Evolutionary conservation across 2,888 invertebrate genomes (phyloP).

Genomic region (Nomada ruficornis): DNA sequence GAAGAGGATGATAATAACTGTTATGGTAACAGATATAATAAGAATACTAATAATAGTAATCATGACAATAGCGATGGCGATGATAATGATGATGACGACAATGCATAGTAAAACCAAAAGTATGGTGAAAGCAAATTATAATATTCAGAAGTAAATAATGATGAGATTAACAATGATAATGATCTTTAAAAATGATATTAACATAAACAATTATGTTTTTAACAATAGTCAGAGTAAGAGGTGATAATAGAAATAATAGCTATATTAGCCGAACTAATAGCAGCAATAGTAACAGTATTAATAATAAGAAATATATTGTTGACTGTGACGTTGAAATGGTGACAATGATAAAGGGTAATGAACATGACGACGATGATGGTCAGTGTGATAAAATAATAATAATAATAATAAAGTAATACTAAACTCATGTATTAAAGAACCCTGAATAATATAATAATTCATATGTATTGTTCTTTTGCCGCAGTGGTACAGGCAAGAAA

Average conservation of each 20-base stretch:
- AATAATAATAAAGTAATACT: conserved; percentile 61
- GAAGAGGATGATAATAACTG: conserved; percentile 31
- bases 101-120: conserved; percentile 19
- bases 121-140: conserved; percentile 24
- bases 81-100: conserved; percentile 43
- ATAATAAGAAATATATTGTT: conserved; percentile 69
- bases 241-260: conserved; percentile 13
- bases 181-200: conserved; percentile 41
- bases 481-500: conserved; percentile 68
- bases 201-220: conserved; percentile 22
- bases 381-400: conserved; percentile 38
- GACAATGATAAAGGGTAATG: conserved; percentile 52
- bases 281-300: conserved; percentile 40
- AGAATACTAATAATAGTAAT: conserved; percentile 30
- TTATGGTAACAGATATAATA: conserved; percentile 32
- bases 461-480: conserved; percentile 76
- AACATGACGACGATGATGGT: conserved; percentile 61
- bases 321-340: conserved; percentile 60
- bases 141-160: conserved; percentile 33
- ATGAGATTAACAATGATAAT: conserved; percentile 33
- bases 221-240: conserved; percentile 29
- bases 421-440: conserved; percentile 75
- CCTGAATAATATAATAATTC: conserved; percentile 79
- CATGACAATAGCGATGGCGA: conserved; percentile 29
- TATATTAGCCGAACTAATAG: conserved; percentile 50